Conservation (phyloP, 2,888 invertebrate species). For the Nemapogon koenigi region DNA sequence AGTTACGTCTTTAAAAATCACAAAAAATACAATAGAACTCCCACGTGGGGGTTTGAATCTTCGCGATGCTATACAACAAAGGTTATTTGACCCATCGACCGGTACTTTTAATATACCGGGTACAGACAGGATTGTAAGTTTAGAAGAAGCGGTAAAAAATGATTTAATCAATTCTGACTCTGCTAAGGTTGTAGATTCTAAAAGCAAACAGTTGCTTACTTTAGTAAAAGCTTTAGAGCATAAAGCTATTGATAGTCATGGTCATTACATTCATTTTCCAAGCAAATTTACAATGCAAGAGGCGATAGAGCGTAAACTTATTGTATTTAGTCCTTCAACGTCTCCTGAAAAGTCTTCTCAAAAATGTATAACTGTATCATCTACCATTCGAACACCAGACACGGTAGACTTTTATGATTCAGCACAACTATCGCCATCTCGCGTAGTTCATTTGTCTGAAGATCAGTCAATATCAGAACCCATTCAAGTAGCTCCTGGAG, state of each 20-base stretch:
- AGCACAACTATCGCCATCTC: slow-evolving; percentile 23
- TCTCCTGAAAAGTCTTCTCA: slow-evolving; percentile 57
- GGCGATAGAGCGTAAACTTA: slow-evolving; percentile 70
- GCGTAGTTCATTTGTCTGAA: slow-evolving; percentile 23
- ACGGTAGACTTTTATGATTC: slow-evolving; percentile 72
- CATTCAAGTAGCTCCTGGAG: slow-evolving; percentile 73
- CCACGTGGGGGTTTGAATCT: slow-evolving; percentile 86
- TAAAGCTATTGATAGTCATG: slow-evolving; percentile 77
- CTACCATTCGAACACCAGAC: slow-evolving; percentile 73
- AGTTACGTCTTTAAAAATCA: slow-evolving; percentile 57
- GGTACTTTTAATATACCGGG: slow-evolving; percentile 88
- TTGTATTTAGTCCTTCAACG: slow-evolving; percentile 65
- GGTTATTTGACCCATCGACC: slow-evolving; percentile 80
- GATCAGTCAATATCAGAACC: slow-evolving; percentile 67
- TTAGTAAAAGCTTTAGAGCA: slow-evolving; percentile 78
- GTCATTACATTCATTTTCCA: slow-evolving; percentile 69
- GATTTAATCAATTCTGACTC: slow-evolving; percentile 87
- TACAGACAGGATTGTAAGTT: slow-evolving; percentile 82
- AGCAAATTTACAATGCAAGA: slow-evolving; percentile 73
- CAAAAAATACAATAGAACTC: slow-evolving; percentile 77
- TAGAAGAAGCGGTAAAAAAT: slow-evolving; percentile 86
- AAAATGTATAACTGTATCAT: slow-evolving; percentile 75
- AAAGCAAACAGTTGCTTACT: slow-evolving; percentile 71
- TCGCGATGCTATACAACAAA: slow-evolving; percentile 81
- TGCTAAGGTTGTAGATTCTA: slow-evolving; percentile 81